Base-by-base conservation (phyloP, 2,113 vertebrate species). In the Telmatochromis sp. region DNA sequence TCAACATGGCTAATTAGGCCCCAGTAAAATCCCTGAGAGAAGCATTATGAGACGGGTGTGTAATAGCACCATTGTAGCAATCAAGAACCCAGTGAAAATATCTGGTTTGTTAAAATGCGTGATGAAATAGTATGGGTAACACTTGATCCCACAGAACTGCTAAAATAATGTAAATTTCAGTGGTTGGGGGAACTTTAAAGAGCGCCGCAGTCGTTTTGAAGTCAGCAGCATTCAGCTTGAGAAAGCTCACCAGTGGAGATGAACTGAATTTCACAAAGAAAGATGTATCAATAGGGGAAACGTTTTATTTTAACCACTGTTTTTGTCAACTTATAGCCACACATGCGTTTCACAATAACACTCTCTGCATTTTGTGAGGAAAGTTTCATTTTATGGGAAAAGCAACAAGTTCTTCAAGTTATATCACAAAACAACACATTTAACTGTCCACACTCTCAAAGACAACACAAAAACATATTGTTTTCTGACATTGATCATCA, bases 1-100 rank as follows among this genome's bases (percentile, higher is more conserved):
- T 95, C 94, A 95, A 86, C 90, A 82, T 91, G 92, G 89, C 90
- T 94, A 95, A 96, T 96, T 94, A 94, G 94, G 83, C 83, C 4
- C 91, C 33, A 73, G 81, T 58, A 83, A 90, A 91, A 91, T 92
- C 89, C 93, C 93, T 75, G 50, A 82, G 94, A 94, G 91, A 87
- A 87, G 84, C 94, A 93, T 94, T 95, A 89, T 35, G 42, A 87
- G 53, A 80, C 79, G 12, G 91, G 85, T 73, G 40, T 55, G 65
- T 51, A 45, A 63, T 11, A 26, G 80, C 42, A 86, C 65, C 35
- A 54, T 23, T 28, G 82, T 86, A 84, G 84, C 89, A 90, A 86
- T 87, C 88, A 90, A 84, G 45, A 93, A 82, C 40, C 87, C 13
- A 86, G 85, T 83, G 42, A 89, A 93, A 92, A 86, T 14, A 87